phyloP scores from a whole-genome alignment of 2,797 vertebrate species.

The Percopsis omiscomaycus region DNA sequence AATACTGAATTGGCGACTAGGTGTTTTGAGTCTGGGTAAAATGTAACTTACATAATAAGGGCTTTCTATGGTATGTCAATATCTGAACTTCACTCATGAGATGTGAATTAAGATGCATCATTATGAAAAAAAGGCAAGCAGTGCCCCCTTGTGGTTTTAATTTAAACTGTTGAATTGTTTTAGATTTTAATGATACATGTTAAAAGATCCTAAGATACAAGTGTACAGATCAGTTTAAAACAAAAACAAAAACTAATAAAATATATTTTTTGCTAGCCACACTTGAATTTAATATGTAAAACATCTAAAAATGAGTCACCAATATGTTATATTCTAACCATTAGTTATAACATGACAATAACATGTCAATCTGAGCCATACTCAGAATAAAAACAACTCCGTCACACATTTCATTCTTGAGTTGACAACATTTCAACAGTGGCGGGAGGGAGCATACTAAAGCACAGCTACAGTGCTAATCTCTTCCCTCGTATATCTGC shows the following conservation, averaged over 20 bases:
- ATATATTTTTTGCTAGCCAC: conserved; percentile 21
- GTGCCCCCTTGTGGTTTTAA: conserved; percentile 55
- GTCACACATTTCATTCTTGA: conserved; percentile 8
- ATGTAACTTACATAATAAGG: conserved; percentile 40
- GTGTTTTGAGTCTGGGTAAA: conserved; percentile 31
- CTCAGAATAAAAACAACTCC: conserved; percentile 12
- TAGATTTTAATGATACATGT: too few species aligned
- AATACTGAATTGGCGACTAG: conserved; percentile 28
- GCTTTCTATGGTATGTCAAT: conserved; percentile 29
- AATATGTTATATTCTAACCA: conserved; percentile 11
- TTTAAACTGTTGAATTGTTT: not conserved
- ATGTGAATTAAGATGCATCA: conserved; percentile 35
- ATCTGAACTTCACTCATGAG: conserved; percentile 16
- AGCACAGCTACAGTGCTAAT: conserved; percentile 36
- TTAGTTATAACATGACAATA: conserved; percentile 23
- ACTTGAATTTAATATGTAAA: conserved; percentile 63
- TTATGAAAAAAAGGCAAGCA: conserved; percentile 10
- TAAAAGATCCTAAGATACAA: not conserved
- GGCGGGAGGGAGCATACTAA: conserved; percentile 16
- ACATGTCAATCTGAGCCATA: conserved; percentile 25
- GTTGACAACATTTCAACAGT: conserved; percentile 3
- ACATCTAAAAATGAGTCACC: conserved; percentile 47
- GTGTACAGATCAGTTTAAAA: not conserved
- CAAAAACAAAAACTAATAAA: conserved; percentile 12
- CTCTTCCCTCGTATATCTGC: conserved; percentile 5